These are phyloP conservation scores for Plectrocnemia conspersa DNA, from an alignment of 1,140 invertebrate species.

Conservation along the genomic window DNA sequence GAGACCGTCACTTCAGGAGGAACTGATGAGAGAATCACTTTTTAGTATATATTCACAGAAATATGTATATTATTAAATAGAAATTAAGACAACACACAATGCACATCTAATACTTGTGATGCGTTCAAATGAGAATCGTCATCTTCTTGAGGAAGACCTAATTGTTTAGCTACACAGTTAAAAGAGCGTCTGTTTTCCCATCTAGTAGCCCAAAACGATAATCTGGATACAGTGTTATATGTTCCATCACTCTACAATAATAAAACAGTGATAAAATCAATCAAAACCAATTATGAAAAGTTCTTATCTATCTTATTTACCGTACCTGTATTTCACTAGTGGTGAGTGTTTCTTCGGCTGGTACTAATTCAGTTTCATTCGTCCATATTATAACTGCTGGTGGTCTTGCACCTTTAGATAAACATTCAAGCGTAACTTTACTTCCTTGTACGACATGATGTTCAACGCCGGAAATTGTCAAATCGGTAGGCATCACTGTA, in stretches of 20 bases:
- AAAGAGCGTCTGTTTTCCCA: conserved; percentile 76
- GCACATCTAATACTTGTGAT: conserved; percentile 66
- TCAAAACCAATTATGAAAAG: neutral
- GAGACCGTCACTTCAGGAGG: conserved; percentile 71
- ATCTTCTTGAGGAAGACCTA: conserved; percentile 18
- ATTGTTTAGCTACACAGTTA: conserved; percentile 73
- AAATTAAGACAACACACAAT: conserved; percentile 62
- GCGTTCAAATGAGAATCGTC: conserved; percentile 42
- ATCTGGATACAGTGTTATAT: conserved; percentile 67
- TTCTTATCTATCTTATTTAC: conserved; percentile 10
- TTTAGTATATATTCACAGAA: neutral
- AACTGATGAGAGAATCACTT: conserved; percentile 55
- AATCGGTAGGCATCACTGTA: conserved; percentile 69
- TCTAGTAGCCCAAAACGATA: conserved; percentile 72
- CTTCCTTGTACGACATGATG: conserved; percentile 73
- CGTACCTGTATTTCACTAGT: conserved; percentile 29
- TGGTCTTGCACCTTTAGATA: conserved; percentile 70
- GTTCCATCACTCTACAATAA: conserved; percentile 60
- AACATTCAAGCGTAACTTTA: conserved; percentile 70
- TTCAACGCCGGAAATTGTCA: conserved; percentile 67
- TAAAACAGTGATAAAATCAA: neutral
- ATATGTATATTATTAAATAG: neutral
- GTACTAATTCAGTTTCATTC: conserved; percentile 63
- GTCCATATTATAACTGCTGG: conserved; percentile 78
- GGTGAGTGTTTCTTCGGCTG: conserved; percentile 45